Evolutionary conservation across 2,113 vertebrate species (phyloP).

Genomic region (Cynocephalus volans): DNA sequence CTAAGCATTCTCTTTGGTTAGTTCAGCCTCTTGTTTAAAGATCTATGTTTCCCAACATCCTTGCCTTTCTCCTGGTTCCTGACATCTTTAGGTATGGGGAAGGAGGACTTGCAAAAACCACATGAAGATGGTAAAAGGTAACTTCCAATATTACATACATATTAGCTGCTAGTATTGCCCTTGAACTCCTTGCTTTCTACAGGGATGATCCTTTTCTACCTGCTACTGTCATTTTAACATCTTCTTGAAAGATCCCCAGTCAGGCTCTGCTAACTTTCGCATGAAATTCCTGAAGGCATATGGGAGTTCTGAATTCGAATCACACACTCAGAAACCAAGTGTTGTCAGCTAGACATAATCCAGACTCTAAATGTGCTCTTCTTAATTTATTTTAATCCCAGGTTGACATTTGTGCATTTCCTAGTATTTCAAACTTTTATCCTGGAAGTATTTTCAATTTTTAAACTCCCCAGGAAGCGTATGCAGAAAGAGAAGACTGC

Average conservation of each 20-base stretch:
- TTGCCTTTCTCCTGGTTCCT: not conserved
- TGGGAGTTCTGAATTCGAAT: not conserved
- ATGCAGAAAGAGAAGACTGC: not conserved
- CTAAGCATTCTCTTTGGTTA: not conserved
- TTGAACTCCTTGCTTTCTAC: not conserved
- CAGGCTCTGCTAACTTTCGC: not conserved
- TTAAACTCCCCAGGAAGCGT: not conserved
- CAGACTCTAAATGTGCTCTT: not conserved
- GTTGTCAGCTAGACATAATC: not conserved
- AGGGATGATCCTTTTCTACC: not conserved
- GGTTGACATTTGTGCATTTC: not conserved
- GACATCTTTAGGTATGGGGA: not conserved
- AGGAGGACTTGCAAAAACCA: not conserved
- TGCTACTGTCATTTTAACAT: not conserved
- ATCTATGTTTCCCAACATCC: not conserved
- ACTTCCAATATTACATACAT: not conserved
- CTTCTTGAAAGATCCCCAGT: not conserved
- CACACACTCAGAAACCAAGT: not conserved
- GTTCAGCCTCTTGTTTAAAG: not conserved
- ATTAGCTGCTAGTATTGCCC: not conserved
- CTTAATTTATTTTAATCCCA: not conserved
- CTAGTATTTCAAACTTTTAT: not conserved
- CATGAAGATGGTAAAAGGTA: rapidly evolving
- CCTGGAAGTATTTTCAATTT: not conserved
- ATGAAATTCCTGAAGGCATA: not conserved